Evolutionary conservation across 2,888 invertebrate species (phyloP).

Genomic region (Alentia gelatinosa): DNA sequence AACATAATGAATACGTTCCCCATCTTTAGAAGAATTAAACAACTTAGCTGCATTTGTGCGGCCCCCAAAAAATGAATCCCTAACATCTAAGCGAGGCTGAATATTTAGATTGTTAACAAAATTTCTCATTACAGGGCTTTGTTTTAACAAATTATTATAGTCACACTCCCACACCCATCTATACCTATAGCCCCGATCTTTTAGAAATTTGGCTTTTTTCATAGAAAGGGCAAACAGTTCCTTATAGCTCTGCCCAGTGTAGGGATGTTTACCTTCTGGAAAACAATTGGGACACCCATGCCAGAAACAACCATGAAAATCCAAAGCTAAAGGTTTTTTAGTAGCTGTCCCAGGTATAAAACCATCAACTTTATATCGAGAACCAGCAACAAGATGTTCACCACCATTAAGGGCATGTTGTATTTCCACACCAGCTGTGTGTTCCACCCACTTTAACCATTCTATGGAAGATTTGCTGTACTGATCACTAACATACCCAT

Average conservation of each 20-base stretch:
- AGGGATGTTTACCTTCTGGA: background rate
- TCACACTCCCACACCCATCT: slow-evolving; percentile 26
- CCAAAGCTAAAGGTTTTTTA: background rate
- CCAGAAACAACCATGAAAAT: slow-evolving; percentile 10
- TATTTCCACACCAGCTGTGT: background rate
- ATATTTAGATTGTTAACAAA: background rate
- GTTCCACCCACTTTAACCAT: slow-evolving; percentile 14
- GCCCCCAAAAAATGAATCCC: slow-evolving; percentile 21
- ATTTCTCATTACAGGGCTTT: background rate
- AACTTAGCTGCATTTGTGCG: slow-evolving; percentile 7
- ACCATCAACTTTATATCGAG: background rate
- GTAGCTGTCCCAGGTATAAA: background rate
- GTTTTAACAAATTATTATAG: background rate
- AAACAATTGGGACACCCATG: background rate
- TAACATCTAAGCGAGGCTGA: background rate
- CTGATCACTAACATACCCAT: background rate
- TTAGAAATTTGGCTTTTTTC: background rate
- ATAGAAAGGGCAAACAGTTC: background rate
- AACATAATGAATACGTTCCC: slow-evolving; percentile 67
- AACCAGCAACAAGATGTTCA: background rate
- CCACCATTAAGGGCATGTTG: slow-evolving; percentile 22
- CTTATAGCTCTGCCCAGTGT: background rate
- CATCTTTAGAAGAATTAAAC: slow-evolving; percentile 61
- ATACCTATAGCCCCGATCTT: background rate
- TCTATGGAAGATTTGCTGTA: background rate